Conservation (phyloP, 2,113 vertebrate species). For the Petaurus breviceps region DNA sequence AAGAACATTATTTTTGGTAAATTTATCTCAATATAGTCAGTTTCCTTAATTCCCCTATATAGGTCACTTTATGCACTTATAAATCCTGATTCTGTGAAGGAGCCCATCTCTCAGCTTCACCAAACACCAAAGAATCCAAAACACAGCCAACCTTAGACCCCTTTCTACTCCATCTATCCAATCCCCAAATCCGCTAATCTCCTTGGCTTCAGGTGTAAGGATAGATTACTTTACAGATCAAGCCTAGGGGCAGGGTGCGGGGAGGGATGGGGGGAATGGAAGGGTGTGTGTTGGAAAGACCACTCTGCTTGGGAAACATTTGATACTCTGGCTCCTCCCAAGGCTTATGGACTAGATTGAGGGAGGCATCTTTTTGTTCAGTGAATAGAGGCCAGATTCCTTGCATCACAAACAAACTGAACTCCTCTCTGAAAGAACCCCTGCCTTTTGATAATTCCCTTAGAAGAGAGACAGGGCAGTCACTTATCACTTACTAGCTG, state of each 20-base stretch:
- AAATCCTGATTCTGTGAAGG: not conserved
- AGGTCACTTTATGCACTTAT: not conserved
- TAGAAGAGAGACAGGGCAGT: not conserved
- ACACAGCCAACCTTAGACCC: not conserved
- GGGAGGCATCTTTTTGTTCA: not conserved
- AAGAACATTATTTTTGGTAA: not conserved
- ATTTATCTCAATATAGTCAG: not conserved
- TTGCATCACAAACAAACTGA: not conserved
- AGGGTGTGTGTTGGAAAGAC: not conserved
- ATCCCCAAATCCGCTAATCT: not conserved
- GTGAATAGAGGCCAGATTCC: not conserved
- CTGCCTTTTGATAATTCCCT: not conserved
- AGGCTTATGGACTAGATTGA: not conserved
- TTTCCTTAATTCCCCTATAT: not conserved
- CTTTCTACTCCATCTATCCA: not conserved
- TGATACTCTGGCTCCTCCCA: not conserved
- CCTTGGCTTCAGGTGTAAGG: not conserved
- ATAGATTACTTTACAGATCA: not conserved
- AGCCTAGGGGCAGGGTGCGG: not conserved
- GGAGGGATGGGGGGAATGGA: not conserved
- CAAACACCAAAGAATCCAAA: not conserved
- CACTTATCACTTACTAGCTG: no score
- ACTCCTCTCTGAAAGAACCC: not conserved
- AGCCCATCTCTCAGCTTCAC: not conserved
- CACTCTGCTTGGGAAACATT: not conserved